phyloP scores from a whole-genome alignment of 2,113 vertebrate genomes.

The Theristicus caerulescens region DNA sequence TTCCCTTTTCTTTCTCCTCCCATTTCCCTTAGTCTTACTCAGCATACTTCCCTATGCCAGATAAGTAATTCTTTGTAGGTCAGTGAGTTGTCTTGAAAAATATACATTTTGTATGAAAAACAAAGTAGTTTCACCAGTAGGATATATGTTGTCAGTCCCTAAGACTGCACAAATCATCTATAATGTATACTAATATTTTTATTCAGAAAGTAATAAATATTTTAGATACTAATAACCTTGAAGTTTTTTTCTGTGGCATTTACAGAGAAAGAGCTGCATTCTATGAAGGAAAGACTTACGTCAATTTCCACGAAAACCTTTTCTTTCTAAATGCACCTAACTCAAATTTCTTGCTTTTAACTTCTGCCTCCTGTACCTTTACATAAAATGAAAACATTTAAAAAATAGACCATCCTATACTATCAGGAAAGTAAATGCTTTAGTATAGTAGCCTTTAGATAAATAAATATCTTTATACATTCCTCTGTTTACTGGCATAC shows the following conservation, averaged over 20 bases:
- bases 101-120: not conserved
- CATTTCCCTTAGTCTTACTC: not conserved
- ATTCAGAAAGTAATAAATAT: not conserved
- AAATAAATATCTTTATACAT: not conserved
- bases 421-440: not conserved
- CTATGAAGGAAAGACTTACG: rapidly evolving
- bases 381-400: not conserved
- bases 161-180: not conserved
- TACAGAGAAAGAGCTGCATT: not conserved
- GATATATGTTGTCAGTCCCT: not conserved
- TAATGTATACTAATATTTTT: not conserved
- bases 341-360: not conserved
- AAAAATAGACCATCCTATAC: not conserved
- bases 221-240: not conserved
- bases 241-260: not conserved
- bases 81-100: not conserved
- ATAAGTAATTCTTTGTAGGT: not conserved
- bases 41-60: not conserved
- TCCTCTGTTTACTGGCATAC: not conserved
- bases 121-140: not conserved
- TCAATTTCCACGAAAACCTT: not conserved
- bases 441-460: not conserved
- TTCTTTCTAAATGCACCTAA: not conserved
- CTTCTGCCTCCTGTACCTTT: not conserved
- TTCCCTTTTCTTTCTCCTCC: not conserved